Evolutionary conservation across 2,888 invertebrate genomes (phyloP).

Genomic region (Latrodectus elegans): DNA sequence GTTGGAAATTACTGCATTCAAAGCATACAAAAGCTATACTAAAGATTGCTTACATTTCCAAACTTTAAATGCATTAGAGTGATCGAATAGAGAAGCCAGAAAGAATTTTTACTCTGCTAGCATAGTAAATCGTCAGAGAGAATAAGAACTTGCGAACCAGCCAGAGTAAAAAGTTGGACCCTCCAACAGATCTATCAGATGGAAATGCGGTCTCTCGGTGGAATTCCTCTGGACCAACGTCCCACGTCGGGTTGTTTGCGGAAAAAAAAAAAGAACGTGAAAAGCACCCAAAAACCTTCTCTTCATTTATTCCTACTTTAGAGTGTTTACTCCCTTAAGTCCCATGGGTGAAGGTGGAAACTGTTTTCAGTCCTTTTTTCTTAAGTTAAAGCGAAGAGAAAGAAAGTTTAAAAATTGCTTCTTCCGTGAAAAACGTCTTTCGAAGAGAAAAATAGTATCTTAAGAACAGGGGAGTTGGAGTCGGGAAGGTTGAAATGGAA

Average conservation of each 20-base stretch:
- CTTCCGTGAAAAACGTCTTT: slow-evolving; percentile 28
- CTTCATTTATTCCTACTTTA: slow-evolving; percentile 65
- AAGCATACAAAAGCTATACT: no score
- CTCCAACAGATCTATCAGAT: slow-evolving; percentile 55
- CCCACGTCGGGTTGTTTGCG: slow-evolving; percentile 20
- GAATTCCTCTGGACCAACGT: slow-evolving; percentile 32
- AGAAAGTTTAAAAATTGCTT: slow-evolving; percentile 63
- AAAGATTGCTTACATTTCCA: no score
- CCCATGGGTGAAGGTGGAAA: slow-evolving; percentile 40
- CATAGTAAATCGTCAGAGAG: slow-evolving; percentile 43
- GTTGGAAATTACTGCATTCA: no score
- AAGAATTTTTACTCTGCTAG: slow-evolving; percentile 38
- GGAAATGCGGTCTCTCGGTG: slow-evolving; percentile 51
- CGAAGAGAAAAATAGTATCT: slow-evolving; percentile 12
- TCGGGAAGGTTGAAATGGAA: slow-evolving; percentile 45
- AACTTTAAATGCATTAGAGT: no score
- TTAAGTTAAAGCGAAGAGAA: slow-evolving; percentile 54
- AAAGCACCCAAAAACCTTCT: slow-evolving; percentile 21
- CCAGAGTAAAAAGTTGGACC: slow-evolving; percentile 51
- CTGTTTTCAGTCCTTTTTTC: slow-evolving; percentile 51
- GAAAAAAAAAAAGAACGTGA: slow-evolving; percentile 22
- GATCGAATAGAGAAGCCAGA: not conserved
- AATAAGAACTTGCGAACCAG: slow-evolving; percentile 15
- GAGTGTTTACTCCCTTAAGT: slow-evolving; percentile 49
- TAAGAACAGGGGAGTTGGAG: no score